Percentiles rank a stretch among this genome's conserved stretches.
Conservation (phyloP, 1,140 invertebrate genomes). For the Lepidurus apus region DNA sequence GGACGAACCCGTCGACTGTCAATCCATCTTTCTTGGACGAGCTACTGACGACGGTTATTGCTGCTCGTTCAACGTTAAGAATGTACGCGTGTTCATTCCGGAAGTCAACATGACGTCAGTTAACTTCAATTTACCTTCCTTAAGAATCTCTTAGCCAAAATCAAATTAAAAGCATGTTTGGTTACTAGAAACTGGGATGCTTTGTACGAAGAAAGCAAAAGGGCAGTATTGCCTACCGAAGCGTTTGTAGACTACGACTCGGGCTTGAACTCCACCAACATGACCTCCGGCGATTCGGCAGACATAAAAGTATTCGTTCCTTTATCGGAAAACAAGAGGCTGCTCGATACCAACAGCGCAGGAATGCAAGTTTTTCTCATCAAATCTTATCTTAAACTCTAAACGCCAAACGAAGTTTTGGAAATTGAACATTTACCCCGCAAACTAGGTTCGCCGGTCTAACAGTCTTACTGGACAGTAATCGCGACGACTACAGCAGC, state of each 20-base stretch:
- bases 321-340: neutral
- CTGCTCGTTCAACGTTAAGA: constrained; percentile 32
- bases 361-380: constrained; percentile 3
- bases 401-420: neutral
- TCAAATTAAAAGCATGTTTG: neutral
- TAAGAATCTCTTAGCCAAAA: neutral
- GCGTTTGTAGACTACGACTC: neutral
- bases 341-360: neutral
- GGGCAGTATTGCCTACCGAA: neutral
- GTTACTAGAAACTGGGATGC: neutral
- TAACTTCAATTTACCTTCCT: neutral
- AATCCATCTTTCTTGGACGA: neutral
- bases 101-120: neutral
- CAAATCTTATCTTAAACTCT: no score
- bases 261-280: neutral
- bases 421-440: constrained; percentile 31
- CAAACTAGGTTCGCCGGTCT: constrained; percentile 8
- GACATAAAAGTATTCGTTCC: neutral
- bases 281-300: neutral
- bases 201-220: neutral
- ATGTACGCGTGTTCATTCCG: neutral
- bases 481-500: constrained; percentile 26
- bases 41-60: constrained; percentile 32
- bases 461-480: constrained; percentile 3
- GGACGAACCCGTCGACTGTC: neutral